Evolutionary conservation across 35 echinoderm and acorn worm genomes (phyloP), one percentile per base, ranked within the genome.

Genomic region (Nesometra sesokonis): DNA sequence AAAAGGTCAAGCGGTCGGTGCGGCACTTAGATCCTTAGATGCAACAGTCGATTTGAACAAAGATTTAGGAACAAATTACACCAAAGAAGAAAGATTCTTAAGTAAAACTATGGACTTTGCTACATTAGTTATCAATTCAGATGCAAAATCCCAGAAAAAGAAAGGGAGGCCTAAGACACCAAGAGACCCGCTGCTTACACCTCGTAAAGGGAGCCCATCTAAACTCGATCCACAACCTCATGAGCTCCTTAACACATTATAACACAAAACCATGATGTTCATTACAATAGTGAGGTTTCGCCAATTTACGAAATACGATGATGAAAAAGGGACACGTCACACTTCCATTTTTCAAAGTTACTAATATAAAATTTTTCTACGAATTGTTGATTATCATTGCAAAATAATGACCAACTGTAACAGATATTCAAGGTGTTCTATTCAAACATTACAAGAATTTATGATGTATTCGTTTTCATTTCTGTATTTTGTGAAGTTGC

Each of bases 11-110:
- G 88, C 85, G 36, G 85, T 93, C 30, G 86, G 43, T 37, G 88
- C 85, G n/a, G 88, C 88, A 0, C 82, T 97, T 80, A 76, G 94
- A 32, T 93, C 94, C 3, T 79, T 97, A 35, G 94, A 97, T 84
- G 83, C 87, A 23, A 97, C 94, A 0, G 81, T 97, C 0, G 89
- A 97, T 80, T 97, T 97, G 36, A 88, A 77, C 78, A 86, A 80
- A n/a, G 85, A 89, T 78, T 76, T 83, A 36, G 79, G 87, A 79
- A 90, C 83, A 3, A 81, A 37, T 11, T 91, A 90, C 33, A 91
- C 92, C 32, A 91, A 93, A 47, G 94, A 97, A 84, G 94, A 97
- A 86, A 34, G 82, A 19, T 85, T 90, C 29, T 76, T 93, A 32
- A 93, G 91, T 36, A 97, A 93, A 80, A 91, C 91, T 0, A 89